Evolutionary conservation across 1,140 invertebrate genomes (phyloP), one percentile per base, ranked within the genome.

Genomic region (Cydia strobilella): DNA sequence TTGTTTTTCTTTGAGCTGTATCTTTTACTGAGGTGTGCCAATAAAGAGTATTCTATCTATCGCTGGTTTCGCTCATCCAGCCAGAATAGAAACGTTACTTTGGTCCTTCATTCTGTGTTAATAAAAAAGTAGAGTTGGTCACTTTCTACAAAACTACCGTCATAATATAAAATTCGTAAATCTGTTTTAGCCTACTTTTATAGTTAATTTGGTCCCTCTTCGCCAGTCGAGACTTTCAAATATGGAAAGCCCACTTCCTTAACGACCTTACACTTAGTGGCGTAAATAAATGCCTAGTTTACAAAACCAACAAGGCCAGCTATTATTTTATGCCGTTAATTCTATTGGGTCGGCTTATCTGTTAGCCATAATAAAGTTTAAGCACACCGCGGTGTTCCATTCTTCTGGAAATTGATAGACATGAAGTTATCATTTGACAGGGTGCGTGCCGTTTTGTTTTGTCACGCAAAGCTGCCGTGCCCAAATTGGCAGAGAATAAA

Each of bases 361-460:
- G 84, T 78, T 81, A 83, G 85, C 80, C 85, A 82, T 86, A 87
- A 88, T 89, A 86, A 88, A 90, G 76, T 88, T 86, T 86, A 90
- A 90, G 85, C 86, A 82, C 81, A 84, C 84, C 83, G 77, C 79
- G 77, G 84, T 86, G 84, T 82, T 87, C 85, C 86, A 90, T 90
- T 90, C 83, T 81, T 86, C 81, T 88, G 85, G 76, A 88, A 92
- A 90, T 91, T 92, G 90, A 92, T 92, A 89, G 89, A 90, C 88
- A 78, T 84, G 76, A 81, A 86, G 89, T 92, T 92, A 92, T 92
- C 90, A 92, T 92, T 92, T 92, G 90, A 92, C 90, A 92, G 89
- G 78, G 86, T 91, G 89, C 90, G 90, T 92, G 90, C 81, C 75
- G 83, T 74, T 80, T 62, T 78, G 76, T 82, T 81, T 81, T 87